These are phyloP conservation scores for Hirundo rustica DNA, from an alignment of 2,797 vertebrate species.

Conservation along the genomic window DNA sequence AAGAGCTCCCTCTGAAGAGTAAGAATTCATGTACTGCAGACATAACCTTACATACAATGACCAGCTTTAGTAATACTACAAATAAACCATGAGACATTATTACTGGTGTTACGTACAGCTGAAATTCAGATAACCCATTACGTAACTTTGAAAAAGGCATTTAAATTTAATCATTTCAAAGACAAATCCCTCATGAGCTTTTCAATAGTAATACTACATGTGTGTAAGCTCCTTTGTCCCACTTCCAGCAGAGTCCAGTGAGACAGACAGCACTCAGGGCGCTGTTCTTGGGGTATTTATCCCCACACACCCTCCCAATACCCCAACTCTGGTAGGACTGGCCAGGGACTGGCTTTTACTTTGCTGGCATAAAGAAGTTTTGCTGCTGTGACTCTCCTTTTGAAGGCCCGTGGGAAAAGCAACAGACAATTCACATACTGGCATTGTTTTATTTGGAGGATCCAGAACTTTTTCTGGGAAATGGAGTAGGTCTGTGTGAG, in stretches of 20 bases:
- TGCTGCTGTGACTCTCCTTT: background rate
- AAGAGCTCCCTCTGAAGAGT: background rate
- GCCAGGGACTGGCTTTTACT: background rate
- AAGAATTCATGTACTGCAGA: background rate
- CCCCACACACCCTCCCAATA: rapidly evolving
- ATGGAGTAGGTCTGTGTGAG: background rate
- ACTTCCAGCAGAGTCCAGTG: background rate
- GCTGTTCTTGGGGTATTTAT: background rate
- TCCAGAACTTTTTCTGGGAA: background rate
- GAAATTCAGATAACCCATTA: background rate
- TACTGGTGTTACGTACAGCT: background rate
- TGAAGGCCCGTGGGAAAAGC: background rate
- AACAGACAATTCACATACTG: background rate
- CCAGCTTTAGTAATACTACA: background rate
- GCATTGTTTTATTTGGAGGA: background rate
- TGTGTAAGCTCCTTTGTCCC: background rate
- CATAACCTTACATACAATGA: background rate
- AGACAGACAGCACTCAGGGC: no score
- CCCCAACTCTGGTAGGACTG: background rate
- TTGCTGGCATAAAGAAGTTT: background rate
- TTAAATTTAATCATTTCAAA: background rate
- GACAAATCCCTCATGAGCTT: background rate
- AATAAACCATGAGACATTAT: background rate
- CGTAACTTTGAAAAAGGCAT: background rate
- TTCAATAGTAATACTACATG: background rate